phyloP scores from a whole-genome alignment of 2,888 invertebrate genomes.

The Dynastes hyllus region DNA sequence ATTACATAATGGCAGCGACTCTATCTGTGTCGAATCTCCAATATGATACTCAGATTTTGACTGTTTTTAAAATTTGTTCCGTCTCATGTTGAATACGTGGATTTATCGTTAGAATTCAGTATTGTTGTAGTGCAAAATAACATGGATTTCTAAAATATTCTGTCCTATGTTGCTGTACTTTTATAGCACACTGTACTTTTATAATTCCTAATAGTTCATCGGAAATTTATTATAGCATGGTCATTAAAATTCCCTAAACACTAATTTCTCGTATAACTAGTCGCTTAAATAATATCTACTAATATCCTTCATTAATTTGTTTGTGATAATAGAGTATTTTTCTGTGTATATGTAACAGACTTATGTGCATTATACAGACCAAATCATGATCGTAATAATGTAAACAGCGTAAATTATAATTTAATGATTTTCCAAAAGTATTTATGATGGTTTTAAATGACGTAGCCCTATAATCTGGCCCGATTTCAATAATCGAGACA shows the following conservation, averaged over 20 bases:
- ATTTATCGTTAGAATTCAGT: too few relatives aligned
- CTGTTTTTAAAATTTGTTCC: too few relatives aligned
- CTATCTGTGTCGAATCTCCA: too few relatives aligned
- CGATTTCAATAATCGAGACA: constrained; percentile 29
- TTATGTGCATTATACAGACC: background rate
- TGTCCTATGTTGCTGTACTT: too few relatives aligned
- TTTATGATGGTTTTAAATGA: constrained; percentile 14
- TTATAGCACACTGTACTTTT: too few relatives aligned
- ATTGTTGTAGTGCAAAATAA: too few relatives aligned
- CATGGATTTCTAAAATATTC: too few relatives aligned
- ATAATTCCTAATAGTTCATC: too few relatives aligned
- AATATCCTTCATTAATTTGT: constrained; percentile 21
- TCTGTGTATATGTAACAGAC: background rate
- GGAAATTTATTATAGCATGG: too few relatives aligned
- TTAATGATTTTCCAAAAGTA: constrained; percentile 34
- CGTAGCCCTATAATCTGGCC: constrained; percentile 2
- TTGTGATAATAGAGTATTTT: constrained; percentile 22
- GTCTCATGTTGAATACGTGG: too few relatives aligned
- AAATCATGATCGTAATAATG: background rate
- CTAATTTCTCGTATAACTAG: background rate
- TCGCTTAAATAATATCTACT: background rate
- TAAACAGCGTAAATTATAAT: constrained; percentile 43
- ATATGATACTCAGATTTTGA: too few relatives aligned
- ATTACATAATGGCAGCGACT: too few relatives aligned
- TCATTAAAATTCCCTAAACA: constrained; percentile 12